Conservation (phyloP, 37 sponge, comb jelly and placozoan species). For the Eunapius fragilis region DNA sequence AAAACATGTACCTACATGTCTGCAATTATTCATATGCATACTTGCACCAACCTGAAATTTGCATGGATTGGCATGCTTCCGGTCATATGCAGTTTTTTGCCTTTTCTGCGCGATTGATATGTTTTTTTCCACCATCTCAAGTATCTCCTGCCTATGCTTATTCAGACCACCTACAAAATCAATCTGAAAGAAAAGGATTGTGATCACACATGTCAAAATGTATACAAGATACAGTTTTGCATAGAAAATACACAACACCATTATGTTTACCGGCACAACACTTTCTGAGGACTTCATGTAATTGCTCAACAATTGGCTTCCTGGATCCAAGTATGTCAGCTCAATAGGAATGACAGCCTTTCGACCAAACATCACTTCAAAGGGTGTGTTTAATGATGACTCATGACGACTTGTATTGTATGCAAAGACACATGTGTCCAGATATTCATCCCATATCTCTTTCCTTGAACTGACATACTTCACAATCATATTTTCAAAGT, state of each 20-base stretch:
- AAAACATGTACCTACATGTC: neutral
- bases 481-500: constrained; percentile 38
- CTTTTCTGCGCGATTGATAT: constrained; percentile 28
- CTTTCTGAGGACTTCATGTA: too few species aligned
- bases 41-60: constrained; percentile 9
- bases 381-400: constrained; percentile 22
- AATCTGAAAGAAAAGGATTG: too few species aligned
- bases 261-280: too few species aligned
- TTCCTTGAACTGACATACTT: constrained; percentile 29
- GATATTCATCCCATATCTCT: constrained; percentile 18
- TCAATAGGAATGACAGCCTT: constrained; percentile 38
- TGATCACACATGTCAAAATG: too few species aligned
- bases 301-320: too few species aligned
- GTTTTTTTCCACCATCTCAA: constrained; percentile 15
- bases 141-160: neutral
- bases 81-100: constrained; percentile 32
- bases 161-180: too few species aligned
- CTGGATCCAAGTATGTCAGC: neutral
- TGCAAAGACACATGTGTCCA: constrained; percentile 30
- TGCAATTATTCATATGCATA: neutral
- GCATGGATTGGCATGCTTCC: constrained; percentile 10
- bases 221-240: too few species aligned
- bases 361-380: constrained; percentile 53
- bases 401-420: constrained; percentile 41
- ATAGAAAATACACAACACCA: too few species aligned